A percentile compares a stretch with the other conserved stretches of the same genome.
phyloP scores from a whole-genome alignment of 2,888 invertebrate genomes.

The Criorhina ranunculi region DNA sequence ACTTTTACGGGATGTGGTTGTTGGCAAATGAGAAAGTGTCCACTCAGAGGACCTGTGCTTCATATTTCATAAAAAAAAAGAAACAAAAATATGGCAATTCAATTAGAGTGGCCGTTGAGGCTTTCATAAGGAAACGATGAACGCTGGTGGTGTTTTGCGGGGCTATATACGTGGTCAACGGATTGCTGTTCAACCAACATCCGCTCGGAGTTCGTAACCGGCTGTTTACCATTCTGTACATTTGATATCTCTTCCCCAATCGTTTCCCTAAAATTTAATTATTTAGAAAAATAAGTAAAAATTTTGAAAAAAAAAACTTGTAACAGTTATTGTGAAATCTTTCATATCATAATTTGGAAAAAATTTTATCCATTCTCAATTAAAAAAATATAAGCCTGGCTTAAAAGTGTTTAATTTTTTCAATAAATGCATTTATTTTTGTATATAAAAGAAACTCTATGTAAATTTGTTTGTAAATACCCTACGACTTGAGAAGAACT shows the following conservation, averaged over 20 bases:
- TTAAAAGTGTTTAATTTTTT: slow-evolving; percentile 39
- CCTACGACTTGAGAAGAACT: slow-evolving; percentile 21
- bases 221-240: slow-evolving; percentile 15
- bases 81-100: slow-evolving; percentile 35
- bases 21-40: slow-evolving; percentile 60
- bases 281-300: neutral
- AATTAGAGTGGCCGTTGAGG: slow-evolving; percentile 45
- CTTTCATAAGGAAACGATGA: slow-evolving; percentile 12
- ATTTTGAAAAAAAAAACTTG: neutral
- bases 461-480: slow-evolving; percentile 70
- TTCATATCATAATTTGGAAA: slow-evolving; percentile 62
- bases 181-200: slow-evolving; percentile 23
- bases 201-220: slow-evolving; percentile 31
- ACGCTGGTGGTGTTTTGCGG: slow-evolving; percentile 52
- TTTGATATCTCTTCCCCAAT: neutral
- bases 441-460: slow-evolving; percentile 40
- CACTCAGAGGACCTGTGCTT: slow-evolving; percentile 49
- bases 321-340: slow-evolving; percentile 8
- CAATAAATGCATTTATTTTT: slow-evolving; percentile 51
- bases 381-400: slow-evolving; percentile 38
- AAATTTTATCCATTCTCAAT: slow-evolving; percentile 25
- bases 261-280: neutral
- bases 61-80: slow-evolving; percentile 43
- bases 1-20: slow-evolving; percentile 66
- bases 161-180: slow-evolving; percentile 26